phyloP scores from a whole-genome alignment of 2,888 invertebrate genomes.

The Laspeyria flexula region DNA sequence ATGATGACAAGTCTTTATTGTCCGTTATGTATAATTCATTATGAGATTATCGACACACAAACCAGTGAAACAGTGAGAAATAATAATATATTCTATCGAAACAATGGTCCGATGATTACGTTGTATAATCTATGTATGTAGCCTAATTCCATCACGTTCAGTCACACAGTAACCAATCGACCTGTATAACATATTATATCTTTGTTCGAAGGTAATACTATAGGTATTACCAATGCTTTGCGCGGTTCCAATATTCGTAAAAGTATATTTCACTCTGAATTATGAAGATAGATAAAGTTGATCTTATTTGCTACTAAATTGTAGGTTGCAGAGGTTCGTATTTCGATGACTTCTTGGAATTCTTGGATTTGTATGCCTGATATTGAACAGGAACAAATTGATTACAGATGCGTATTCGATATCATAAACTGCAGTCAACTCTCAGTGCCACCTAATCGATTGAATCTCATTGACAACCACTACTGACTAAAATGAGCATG shows the following conservation, averaged over 20 bases:
- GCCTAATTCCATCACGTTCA: constrained; percentile 4
- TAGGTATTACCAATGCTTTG: constrained; percentile 2
- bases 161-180: constrained; percentile 9
- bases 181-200: constrained; percentile 5
- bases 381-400: no score
- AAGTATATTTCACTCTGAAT: no score
- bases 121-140: constrained; percentile 16
- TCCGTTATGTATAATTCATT: not conserved
- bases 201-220: constrained; percentile 6
- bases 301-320: constrained; percentile 2
- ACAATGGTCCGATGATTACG: constrained; percentile 18
- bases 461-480: no score
- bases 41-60: not conserved
- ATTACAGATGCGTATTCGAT: no score
- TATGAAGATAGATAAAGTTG: not conserved
- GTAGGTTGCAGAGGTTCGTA: no score
- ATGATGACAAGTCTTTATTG: no score
- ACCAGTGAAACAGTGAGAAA: not conserved
- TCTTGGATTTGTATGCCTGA: no score
- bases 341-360: no score
- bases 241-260: no score
- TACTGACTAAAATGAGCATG: no score
- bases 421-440: no score
- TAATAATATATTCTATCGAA: constrained; percentile 4
- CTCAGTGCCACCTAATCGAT: no score